Evolutionary conservation across 2,113 vertebrate genomes (phyloP).

Genomic region (Shinisaurus crocodilurus): DNA sequence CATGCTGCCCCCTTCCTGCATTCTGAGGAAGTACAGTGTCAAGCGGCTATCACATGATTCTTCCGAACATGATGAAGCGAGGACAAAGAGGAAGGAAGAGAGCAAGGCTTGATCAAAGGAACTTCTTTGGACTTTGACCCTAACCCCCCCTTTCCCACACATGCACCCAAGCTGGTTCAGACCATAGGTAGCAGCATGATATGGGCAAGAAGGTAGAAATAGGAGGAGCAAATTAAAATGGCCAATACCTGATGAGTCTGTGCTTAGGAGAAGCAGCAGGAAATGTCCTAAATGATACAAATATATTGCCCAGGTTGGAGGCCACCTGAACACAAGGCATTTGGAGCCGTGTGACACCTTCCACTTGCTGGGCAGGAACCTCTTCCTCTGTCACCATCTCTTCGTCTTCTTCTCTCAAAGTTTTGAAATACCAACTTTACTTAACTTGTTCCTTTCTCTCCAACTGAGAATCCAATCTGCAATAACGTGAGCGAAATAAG

Average conservation of each 20-base stretch:
- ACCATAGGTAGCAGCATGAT: not conserved
- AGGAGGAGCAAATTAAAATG: too few species aligned
- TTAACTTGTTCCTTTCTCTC: not conserved
- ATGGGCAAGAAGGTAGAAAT: not conserved
- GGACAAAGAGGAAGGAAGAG: not conserved
- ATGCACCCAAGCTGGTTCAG: not conserved
- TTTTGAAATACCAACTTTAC: not conserved
- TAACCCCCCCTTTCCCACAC: not conserved
- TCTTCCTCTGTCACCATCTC: not conserved
- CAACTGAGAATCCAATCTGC: not conserved
- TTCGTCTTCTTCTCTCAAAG: too few species aligned
- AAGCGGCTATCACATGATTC: not conserved
- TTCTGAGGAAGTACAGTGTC: not conserved
- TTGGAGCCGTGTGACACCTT: not conserved
- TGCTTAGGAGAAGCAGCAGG: not conserved
- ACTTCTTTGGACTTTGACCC: not conserved
- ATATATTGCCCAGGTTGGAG: not conserved
- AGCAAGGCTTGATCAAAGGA: not conserved
- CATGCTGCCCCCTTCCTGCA: too few species aligned
- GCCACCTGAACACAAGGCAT: not conserved
- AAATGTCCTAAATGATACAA: not conserved
- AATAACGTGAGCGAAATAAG: not conserved
- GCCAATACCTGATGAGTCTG: not conserved
- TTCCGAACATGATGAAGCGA: not conserved
- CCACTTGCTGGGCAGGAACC: too few species aligned